Conservation (phyloP, 1,140 invertebrate genomes). For the Tetranychus urticae region DNA sequence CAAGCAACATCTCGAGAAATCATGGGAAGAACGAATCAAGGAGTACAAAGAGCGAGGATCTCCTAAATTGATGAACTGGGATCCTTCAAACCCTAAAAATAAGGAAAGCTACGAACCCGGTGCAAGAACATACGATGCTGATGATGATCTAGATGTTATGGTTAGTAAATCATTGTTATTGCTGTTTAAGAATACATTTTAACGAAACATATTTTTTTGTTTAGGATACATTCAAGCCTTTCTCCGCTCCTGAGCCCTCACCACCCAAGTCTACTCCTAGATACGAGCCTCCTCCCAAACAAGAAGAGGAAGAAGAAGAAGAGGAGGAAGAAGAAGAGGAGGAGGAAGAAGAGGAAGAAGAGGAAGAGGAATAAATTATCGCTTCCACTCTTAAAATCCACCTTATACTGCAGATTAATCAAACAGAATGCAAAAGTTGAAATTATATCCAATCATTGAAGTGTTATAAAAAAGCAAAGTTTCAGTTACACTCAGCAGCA, state of each 20-base stretch:
- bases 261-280: not conserved
- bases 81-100: slow-evolving; percentile 13
- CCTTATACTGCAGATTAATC: too few relatives aligned
- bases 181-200: too few relatives aligned
- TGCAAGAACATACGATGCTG: slow-evolving; percentile 8
- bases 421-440: too few relatives aligned
- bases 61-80: slow-evolving; percentile 12
- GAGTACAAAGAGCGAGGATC: slow-evolving; percentile 13
- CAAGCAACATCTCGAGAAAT: slow-evolving; percentile 8
- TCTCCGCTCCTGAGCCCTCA: not conserved
- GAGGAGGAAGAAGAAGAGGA: not conserved
- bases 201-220: not conserved
- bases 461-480: too few relatives aligned
- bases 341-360: not conserved
- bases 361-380: not conserved
- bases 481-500: too few relatives aligned
- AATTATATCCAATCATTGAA: too few relatives aligned
- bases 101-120: slow-evolving; percentile 13
- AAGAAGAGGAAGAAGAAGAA: not conserved
- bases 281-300: not conserved
- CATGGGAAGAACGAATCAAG: slow-evolving; percentile 14
- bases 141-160: slow-evolving; percentile 7
- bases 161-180: not conserved
- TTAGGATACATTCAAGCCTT: not conserved
- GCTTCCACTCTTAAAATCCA: too few relatives aligned